Percentiles rank a stretch among this genome's conserved stretches.
Conservation (phyloP, 64 coral and sea anemone genomes). For the Trachythela sp. region DNA sequence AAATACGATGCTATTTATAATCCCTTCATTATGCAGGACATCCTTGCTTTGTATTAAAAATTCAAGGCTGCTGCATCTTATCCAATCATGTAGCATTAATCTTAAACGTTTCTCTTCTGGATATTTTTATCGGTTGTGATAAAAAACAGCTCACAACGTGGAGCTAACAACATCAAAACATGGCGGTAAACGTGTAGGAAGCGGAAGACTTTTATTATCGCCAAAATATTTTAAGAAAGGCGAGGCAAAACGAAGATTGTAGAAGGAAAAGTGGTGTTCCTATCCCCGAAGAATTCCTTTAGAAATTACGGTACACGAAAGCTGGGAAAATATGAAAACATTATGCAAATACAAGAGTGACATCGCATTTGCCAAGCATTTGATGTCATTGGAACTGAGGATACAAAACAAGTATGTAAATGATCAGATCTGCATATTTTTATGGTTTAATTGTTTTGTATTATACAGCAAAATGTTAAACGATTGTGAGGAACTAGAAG, state of each 20-base stretch:
- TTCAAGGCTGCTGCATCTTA: conserved; percentile 15
- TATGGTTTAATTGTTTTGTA: no score
- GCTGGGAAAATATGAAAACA: no score
- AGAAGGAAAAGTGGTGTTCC: background rate
- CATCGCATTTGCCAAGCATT: conserved; percentile 3
- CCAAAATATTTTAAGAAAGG: conserved; percentile 10
- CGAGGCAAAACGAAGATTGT: conserved; percentile 6
- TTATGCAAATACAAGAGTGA: no score
- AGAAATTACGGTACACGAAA: no score
- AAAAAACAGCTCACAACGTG: background rate
- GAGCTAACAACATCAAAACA: conserved; percentile 10
- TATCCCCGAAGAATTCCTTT: background rate
- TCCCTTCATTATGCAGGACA: background rate
- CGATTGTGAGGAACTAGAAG: no score
- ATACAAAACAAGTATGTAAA: conserved; percentile 18
- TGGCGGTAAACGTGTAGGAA: conserved; percentile 16
- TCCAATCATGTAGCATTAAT: conserved; percentile 19
- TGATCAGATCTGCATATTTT: conserved; percentile 2
- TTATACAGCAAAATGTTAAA: no score
- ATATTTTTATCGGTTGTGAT: conserved; percentile 5
- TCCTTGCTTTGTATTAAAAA: background rate
- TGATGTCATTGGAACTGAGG: conserved; percentile 13
- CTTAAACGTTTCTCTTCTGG: background rate
- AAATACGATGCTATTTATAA: conserved; percentile 3
- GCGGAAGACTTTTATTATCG: conserved; percentile 12